A percentile compares a stretch with the other conserved stretches of the same genome.
These are phyloP conservation scores for Cephonodes hylas DNA, from an alignment of 2,888 invertebrate species.

Conservation along the genomic window DNA sequence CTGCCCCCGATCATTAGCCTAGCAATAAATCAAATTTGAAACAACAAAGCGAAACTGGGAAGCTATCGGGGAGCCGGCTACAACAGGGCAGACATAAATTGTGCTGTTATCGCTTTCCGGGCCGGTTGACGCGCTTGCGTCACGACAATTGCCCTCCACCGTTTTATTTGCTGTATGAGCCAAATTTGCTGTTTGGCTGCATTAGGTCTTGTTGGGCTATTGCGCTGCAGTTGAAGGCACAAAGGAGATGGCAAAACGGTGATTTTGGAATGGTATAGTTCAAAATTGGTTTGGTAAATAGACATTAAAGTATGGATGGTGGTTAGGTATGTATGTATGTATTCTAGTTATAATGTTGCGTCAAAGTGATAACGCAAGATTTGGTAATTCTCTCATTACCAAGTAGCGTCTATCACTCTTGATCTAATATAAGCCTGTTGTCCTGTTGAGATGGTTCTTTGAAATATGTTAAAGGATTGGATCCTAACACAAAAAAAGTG, in stretches of 20 bases:
- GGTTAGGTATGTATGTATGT: too few species aligned
- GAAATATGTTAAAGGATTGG: too few species aligned
- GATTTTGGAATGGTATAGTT: too few species aligned
- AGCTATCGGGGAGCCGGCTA: conserved; percentile 18
- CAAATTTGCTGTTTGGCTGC: conserved; percentile 1
- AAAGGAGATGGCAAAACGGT: not conserved
- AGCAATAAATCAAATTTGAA: not conserved
- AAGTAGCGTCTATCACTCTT: too few species aligned
- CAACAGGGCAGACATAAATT: conserved; percentile 48
- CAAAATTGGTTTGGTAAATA: too few species aligned
- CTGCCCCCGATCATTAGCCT: not conserved
- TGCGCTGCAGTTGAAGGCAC: not conserved
- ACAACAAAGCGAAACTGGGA: conserved; percentile 8
- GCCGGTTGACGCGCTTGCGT: conserved; percentile 42
- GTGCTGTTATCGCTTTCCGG: conserved; percentile 56
- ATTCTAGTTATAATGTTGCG: too few species aligned
- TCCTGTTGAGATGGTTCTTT: too few species aligned
- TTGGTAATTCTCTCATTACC: too few species aligned
- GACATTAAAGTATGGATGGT: too few species aligned
- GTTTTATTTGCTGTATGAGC: not conserved
- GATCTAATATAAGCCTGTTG: too few species aligned
- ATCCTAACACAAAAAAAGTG: too few species aligned
- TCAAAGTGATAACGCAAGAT: too few species aligned
- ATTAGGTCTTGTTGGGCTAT: not conserved
- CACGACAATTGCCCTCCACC: not conserved